phyloP scores from a whole-genome alignment of 2,797 vertebrate genomes.

The Phaenicophaeus curvirostris region DNA sequence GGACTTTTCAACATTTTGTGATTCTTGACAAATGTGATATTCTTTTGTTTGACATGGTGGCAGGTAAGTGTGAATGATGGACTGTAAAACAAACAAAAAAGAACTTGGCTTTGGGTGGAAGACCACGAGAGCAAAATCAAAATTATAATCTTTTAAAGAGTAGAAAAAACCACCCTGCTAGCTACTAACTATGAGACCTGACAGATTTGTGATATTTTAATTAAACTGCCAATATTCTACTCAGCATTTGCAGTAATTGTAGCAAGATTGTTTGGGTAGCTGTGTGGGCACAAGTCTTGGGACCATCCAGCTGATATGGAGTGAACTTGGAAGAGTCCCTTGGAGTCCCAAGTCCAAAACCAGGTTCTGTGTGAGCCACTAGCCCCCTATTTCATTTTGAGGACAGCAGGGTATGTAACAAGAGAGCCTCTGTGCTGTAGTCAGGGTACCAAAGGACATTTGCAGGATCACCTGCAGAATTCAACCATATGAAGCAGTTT shows the following conservation, averaged over 20 bases:
- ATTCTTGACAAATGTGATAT: not conserved
- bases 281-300: not conserved
- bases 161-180: not conserved
- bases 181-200: not conserved
- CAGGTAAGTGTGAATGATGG: not conserved
- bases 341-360: not conserved
- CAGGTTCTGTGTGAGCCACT: not conserved
- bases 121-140: not conserved
- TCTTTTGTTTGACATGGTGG: not conserved
- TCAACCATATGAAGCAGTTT: not conserved
- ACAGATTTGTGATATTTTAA: not conserved
- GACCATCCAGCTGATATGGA: not conserved
- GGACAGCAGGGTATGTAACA: not conserved
- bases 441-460: not conserved
- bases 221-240: not conserved
- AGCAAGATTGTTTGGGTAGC: not conserved
- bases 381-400: not conserved
- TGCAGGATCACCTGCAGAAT: not conserved
- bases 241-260: not conserved
- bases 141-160: not conserved
- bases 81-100: not conserved
- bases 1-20: not conserved
- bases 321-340: not conserved
- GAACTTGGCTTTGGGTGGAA: not conserved
- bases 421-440: not conserved